A percentile compares a stretch with the other conserved stretches of the same genome.
phyloP scores from a whole-genome alignment of 2,113 vertebrate species.

The Chloebia gouldiae region DNA sequence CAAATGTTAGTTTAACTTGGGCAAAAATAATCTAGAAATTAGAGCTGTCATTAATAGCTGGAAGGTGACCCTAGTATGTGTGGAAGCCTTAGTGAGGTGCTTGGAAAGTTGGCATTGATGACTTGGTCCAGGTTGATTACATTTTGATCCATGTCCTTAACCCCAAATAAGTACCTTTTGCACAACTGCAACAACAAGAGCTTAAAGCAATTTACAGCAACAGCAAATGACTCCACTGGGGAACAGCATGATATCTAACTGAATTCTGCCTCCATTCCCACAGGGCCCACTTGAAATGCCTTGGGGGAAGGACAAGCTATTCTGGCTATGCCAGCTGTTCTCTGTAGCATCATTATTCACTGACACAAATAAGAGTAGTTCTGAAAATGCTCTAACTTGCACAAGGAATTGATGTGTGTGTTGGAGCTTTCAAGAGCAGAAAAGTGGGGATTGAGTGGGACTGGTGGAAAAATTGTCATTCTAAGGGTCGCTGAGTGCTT shows the following conservation, averaged over 20 bases:
- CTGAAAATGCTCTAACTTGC: not conserved
- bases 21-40: not conserved
- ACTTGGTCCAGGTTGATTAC: not conserved
- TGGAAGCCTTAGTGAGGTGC: not conserved
- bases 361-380: not conserved
- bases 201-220: slow-evolving; percentile 14
- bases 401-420: not conserved
- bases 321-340: slow-evolving; percentile 2
- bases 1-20: not conserved
- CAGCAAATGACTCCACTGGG: not conserved
- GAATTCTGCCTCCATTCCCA: slow-evolving; percentile 23
- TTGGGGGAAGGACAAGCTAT: slow-evolving; percentile 1
- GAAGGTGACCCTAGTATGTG: not conserved
- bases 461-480: not conserved
- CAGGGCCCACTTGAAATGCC: not conserved
- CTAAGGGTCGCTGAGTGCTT: not conserved
- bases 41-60: not conserved
- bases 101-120: not conserved
- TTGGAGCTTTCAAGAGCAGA: not conserved
- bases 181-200: slow-evolving; percentile 3
- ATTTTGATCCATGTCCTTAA: slow-evolving; percentile 7
- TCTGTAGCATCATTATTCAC: not conserved
- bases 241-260: not conserved
- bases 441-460: not conserved
- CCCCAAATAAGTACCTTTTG: not conserved